A percentile compares a stretch with the other conserved stretches of the same genome.
Evolutionary conservation across 2,113 vertebrate species (phyloP).

Genomic region (Bolborhynchus lineola): DNA sequence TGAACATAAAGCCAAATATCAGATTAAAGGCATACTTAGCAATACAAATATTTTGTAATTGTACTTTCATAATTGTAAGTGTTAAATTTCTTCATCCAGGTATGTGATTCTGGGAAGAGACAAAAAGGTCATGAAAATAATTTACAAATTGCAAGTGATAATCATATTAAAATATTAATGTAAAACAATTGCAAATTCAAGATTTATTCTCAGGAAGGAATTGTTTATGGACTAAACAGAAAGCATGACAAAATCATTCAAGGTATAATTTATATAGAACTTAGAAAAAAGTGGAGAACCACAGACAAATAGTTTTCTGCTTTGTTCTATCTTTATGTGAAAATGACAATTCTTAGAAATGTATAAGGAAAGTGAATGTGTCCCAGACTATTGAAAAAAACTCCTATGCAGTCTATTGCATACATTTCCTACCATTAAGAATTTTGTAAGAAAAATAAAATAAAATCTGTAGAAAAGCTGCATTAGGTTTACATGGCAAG

Average conservation of each 20-base stretch:
- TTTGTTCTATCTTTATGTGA: neutral
- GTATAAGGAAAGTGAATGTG: neutral
- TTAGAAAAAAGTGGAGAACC: neutral
- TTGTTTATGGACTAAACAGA: neutral
- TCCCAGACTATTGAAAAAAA: neutral
- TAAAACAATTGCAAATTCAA: neutral
- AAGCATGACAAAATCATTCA: neutral
- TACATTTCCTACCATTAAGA: neutral
- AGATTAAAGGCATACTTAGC: neutral
- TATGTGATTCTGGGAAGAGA: neutral
- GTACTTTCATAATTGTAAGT: neutral
- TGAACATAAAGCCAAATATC: neutral
- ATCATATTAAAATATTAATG: neutral
- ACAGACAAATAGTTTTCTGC: no score
- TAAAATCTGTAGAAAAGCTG: neutral
- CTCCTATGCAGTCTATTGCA: accelerated
- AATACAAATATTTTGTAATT: neutral
- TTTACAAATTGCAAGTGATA: neutral
- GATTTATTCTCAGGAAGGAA: neutral
- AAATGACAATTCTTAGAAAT: neutral
- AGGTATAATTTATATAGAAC: neutral
- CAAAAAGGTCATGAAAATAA: neutral
- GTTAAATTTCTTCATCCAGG: neutral
- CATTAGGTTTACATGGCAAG: neutral
- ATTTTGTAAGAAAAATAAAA: neutral